Evolutionary conservation across 1,140 invertebrate species (phyloP).

Genomic region (Piezodorus guildinii): DNA sequence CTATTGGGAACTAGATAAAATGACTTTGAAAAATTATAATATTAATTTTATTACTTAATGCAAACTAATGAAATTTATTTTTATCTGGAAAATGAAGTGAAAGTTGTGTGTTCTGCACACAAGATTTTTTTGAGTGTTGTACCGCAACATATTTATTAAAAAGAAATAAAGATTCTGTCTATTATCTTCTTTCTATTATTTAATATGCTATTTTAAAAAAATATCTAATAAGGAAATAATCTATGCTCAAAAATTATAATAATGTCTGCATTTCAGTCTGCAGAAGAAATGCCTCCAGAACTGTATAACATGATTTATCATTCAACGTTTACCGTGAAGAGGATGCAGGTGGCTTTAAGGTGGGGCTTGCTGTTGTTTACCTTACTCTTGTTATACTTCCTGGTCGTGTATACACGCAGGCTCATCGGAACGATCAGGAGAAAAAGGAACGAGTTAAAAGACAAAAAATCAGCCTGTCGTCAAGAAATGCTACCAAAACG

Average conservation of each 20-base stretch:
- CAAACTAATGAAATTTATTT: no score
- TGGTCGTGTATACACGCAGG: not conserved
- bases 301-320: slow-evolving; percentile 26
- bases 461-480: no score
- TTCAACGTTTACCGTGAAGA: slow-evolving; percentile 24
- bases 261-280: slow-evolving; percentile 19
- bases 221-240: not conserved
- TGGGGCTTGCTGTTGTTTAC: slow-evolving; percentile 17
- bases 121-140: not conserved
- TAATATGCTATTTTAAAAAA: not conserved
- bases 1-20: no score
- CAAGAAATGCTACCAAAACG: no score
- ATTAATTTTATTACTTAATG: no score
- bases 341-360: slow-evolving; percentile 20
- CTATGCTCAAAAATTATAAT: not conserved
- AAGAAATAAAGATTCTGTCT: not conserved
- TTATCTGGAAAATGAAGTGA: no score
- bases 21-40: no score
- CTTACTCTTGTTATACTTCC: not conserved
- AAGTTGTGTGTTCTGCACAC: no score
- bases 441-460: no score
- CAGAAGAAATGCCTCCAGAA: slow-evolving; percentile 23
- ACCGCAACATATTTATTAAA: not conserved
- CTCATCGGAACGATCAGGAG: no score
- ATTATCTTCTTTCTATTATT: not conserved